A percentile compares a stretch with the other conserved stretches of the same genome.
These are phyloP conservation scores for Hyles lineata DNA, from an alignment of 2,888 invertebrate species.

Conservation along the genomic window DNA sequence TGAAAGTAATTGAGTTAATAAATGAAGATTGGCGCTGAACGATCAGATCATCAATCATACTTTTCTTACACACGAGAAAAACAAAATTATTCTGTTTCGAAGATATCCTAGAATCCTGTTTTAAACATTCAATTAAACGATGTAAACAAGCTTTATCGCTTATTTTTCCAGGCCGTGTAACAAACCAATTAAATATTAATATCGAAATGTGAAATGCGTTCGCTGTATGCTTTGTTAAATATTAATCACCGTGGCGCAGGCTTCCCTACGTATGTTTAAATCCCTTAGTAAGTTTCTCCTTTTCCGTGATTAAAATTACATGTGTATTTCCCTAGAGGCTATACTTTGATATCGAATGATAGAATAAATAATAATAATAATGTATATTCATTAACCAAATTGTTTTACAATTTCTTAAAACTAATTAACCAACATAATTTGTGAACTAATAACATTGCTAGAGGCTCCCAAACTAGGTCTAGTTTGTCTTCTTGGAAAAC, in stretches of 20 bases:
- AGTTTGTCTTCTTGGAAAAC: too few species aligned
- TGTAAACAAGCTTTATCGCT: neutral
- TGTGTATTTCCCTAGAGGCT: neutral
- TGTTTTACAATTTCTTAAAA: too few species aligned
- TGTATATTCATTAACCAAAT: too few species aligned
- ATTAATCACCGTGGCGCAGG: neutral
- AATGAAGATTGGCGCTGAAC: too few species aligned
- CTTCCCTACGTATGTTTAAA: neutral
- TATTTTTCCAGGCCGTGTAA: neutral
- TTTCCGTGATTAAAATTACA: neutral
- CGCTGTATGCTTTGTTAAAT: conserved; percentile 7
- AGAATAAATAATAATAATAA: too few species aligned
- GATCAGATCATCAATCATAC: too few species aligned
- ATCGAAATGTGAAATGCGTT: neutral
- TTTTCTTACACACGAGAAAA: too few species aligned
- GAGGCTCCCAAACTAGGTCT: too few species aligned
- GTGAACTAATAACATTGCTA: too few species aligned
- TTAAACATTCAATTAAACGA: neutral
- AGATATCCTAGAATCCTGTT: neutral
- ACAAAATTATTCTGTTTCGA: too few species aligned
- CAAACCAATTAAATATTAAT: neutral
- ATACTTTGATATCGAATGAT: neutral
- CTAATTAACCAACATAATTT: too few species aligned
- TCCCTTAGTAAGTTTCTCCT: neutral
- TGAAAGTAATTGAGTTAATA: too few species aligned